Conservation (phyloP, 2,888 invertebrate genomes). For the Meganola albula region DNA sequence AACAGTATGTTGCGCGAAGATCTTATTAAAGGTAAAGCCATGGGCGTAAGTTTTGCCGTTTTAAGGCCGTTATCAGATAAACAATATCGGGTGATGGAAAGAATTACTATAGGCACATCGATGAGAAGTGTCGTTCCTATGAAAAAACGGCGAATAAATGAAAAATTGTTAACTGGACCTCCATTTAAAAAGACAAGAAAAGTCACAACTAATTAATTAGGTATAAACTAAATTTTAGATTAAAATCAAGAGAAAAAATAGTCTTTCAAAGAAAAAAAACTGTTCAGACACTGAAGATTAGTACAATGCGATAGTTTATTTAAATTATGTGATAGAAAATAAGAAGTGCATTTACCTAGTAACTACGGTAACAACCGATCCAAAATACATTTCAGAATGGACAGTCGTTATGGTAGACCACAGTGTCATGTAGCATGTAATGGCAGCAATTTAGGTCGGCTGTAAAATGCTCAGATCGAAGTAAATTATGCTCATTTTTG, state of each 20-base stretch:
- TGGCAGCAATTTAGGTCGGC: constrained; percentile 60
- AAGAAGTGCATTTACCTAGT: no score
- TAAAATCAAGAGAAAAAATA: no score
- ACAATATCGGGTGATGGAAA: constrained; percentile 58
- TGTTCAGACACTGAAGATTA: no score
- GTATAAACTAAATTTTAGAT: no score
- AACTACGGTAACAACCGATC: no score
- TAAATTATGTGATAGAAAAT: no score
- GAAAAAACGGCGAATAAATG: constrained; percentile 49
- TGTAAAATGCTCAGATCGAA: constrained; percentile 58
- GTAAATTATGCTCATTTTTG: constrained; percentile 69
- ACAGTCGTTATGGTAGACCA: constrained; percentile 49
- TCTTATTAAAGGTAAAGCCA: constrained; percentile 51
- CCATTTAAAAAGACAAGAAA: constrained; percentile 50
- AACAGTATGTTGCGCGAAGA: constrained; percentile 50
- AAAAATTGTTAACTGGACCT: constrained; percentile 39
- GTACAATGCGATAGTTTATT: no score
- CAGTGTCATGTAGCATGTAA: constrained; percentile 60
- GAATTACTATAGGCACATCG: constrained; percentile 48
- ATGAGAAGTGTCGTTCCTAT: constrained; percentile 36
- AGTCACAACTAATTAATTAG: no score
- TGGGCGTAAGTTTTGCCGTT: constrained; percentile 58
- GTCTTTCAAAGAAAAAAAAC: no score
- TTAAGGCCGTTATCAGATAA: constrained; percentile 54
- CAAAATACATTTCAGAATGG: constrained; percentile 39